Evolutionary conservation across 2,888 invertebrate species (phyloP), one percentile per base, ranked within the genome.

Genomic region (Nomada goodeniana): DNA sequence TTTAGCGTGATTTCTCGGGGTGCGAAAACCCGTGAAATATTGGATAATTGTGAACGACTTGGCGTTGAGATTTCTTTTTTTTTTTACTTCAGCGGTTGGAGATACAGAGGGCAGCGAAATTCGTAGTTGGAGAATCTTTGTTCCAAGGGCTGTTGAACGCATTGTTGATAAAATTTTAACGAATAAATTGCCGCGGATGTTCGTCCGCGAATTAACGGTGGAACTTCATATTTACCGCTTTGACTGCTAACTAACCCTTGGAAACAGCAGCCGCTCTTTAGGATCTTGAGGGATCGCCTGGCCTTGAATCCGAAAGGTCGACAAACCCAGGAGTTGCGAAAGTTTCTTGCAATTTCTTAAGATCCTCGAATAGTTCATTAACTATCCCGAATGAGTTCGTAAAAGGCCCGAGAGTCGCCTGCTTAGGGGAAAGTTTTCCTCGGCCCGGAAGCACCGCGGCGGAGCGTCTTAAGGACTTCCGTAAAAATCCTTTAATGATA

Each of bases 331-430:
- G 36, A 71, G 61, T 68, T 47, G 1, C 15, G 76, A n/a, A 76
- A 76, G 55, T 72, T 63, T 23, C n/a, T 53, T 55, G 61, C 53
- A 63, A 72, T 71, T 71, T 71, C 72, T 76, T 72, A 55, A 71
- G 44, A 63, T 72, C 23, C 47, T 63, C 23, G 72, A 76, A 76
- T 76, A 72, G 53, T 76, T 72, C n/a, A 55, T 72, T 72, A 63
- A 76, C 72, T 72, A 53, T 76, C 55, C 55, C 55, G 29, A 36
- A 55, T 76, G 65, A 74, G 65, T 77, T 74, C 36, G 5, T 65
- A 60, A 65, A 74, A 74, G 52, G 29, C n/a, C 29, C n/a, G 0
- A n/a, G 52, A 65, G n/a, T 53, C 29, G 9, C 10, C 42, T 10
- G 47, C 47, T 47, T 15, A 47, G 3, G 15, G 47, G 15, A 15